Evolutionary conservation across 2,888 invertebrate species (phyloP).

Genomic region (Erebia ligea): DNA sequence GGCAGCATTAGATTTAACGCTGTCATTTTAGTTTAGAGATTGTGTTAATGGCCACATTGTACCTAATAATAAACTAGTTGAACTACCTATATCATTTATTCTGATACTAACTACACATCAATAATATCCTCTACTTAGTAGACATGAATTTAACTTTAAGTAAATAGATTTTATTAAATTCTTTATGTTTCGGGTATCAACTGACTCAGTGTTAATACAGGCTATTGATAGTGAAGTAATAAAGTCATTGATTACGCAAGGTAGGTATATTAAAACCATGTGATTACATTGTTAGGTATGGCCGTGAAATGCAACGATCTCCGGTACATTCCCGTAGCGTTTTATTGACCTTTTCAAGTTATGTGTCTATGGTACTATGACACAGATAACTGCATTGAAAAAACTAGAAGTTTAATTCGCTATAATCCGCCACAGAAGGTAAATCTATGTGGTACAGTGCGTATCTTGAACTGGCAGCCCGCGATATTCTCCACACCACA

Average conservation of each 20-base stretch:
- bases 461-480: too few relatives aligned
- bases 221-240: conserved; percentile 27
- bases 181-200: conserved; percentile 18
- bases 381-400: conserved; percentile 4
- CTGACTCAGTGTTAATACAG: conserved; percentile 26
- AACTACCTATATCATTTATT: too few relatives aligned
- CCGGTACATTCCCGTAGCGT: conserved; percentile 20
- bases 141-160: neutral
- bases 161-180: conserved; percentile 11
- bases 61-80: too few relatives aligned
- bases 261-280: neutral
- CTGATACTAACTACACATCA: too few relatives aligned
- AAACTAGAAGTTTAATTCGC: too few relatives aligned
- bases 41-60: too few relatives aligned
- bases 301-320: conserved; percentile 31
- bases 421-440: too few relatives aligned
- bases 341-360: conserved; percentile 12
- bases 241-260: conserved; percentile 34
- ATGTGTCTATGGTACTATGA: conserved; percentile 6
- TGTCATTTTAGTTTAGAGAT: too few relatives aligned
- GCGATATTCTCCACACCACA: too few relatives aligned
- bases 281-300: conserved; percentile 34
- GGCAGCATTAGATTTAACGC: too few relatives aligned
- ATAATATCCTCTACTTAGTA: neutral
- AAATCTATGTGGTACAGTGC: too few relatives aligned